Base-by-base conservation (phyloP, 2,888 invertebrate genomes). In the Vanessa cardui region DNA sequence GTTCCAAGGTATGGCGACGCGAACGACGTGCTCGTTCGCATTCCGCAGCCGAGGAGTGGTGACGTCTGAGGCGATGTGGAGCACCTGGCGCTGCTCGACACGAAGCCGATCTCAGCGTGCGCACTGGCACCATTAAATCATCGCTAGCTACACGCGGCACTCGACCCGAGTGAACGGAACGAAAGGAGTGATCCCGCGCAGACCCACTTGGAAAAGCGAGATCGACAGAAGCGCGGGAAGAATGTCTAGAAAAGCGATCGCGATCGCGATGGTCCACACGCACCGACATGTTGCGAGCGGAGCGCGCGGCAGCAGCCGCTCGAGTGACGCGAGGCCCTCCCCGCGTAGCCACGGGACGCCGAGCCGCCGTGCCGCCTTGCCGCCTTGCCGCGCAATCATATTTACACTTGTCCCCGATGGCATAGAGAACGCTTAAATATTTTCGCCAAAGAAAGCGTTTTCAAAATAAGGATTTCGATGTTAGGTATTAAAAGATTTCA, bases 201-300 rank as follows among this genome's bases (percentile, higher is more conserved):
- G 92, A 87, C 39, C 86, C 83, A 72, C 90, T 88, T 59, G 91
- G 90, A 69, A 85, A 91, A 44, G 91, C 89, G 58, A 88, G 81
- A 75, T 92, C 92, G 59, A 91, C 92, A 58, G 92, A 92, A 80
- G 90, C 92, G 83, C 92, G 92, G 78, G 92, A 92, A 81, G 92
- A 92, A 76, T 92, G 91, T 78, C 92, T 83, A 77, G 92, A 89
- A 77, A 92, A 92, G 77, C 91, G 86, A 76, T 92, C 92, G 73
- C 92, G 90, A 76, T 91, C 92, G 76, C 91, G 90, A 63, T 87
- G 89, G 73, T 91, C 90, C 79, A 85, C 89, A 79, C 92, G 92
- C 81, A 91, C 91, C 81, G 92, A 92, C 92, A 92, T 92, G 81
- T 85, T 86, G 85, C 90, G 90, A 85, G 88, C 88, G 86, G 81